Evolutionary conservation across 2,797 vertebrate genomes (phyloP).

Genomic region (Glyptemys insculpta): DNA sequence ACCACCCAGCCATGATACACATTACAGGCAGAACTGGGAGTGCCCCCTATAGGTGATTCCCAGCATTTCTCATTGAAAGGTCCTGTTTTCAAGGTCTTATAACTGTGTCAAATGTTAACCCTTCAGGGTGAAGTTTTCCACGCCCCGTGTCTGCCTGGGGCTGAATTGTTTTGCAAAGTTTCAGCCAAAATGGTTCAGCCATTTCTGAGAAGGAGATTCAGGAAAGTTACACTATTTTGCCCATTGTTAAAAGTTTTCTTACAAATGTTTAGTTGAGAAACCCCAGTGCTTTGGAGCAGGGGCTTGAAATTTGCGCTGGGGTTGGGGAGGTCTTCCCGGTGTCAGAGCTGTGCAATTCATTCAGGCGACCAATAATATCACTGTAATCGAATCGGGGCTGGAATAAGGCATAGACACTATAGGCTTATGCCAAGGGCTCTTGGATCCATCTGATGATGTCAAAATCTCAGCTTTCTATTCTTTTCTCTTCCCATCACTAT

Average conservation of each 20-base stretch:
- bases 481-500: background rate
- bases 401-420: no score
- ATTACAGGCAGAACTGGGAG: background rate
- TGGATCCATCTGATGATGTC: no score
- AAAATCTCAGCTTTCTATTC: background rate
- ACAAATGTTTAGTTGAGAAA: background rate
- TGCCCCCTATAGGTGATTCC: accelerated
- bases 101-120: background rate
- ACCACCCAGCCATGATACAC: background rate
- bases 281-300: background rate
- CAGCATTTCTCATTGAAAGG: background rate
- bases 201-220: background rate
- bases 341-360: no score
- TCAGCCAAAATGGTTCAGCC: background rate
- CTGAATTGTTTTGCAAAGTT: conserved; percentile 8
- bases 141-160: background rate
- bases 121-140: background rate
- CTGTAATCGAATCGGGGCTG: background rate
- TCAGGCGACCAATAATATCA: no score
- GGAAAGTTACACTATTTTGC: no score
- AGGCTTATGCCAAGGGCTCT: no score
- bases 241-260: no score
- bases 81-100: background rate
- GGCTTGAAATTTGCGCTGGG: background rate
- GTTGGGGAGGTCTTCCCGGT: no score